phyloP scores from a whole-genome alignment of 2,113 vertebrate genomes.

The Larimichthys crocea region DNA sequence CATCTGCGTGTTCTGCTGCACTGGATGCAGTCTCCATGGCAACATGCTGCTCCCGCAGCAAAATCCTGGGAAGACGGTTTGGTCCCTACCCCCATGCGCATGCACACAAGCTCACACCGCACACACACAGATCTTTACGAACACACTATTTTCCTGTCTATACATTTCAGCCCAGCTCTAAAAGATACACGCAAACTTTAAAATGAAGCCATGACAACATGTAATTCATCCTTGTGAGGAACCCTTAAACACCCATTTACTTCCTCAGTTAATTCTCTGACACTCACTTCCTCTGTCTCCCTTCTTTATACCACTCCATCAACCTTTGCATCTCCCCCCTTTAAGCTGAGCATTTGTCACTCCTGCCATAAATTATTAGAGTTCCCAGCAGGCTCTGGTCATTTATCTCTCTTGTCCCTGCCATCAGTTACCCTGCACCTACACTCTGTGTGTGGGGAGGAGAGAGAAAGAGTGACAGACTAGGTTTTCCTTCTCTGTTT shows the following conservation, averaged over 20 bases:
- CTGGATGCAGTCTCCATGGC: conserved; percentile 86
- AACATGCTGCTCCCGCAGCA: conserved; percentile 82
- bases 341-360: conserved; percentile 13
- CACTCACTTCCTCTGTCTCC: not conserved
- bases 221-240: not conserved
- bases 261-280: not conserved
- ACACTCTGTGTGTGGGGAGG: not conserved
- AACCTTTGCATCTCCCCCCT: not conserved
- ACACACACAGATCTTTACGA: not conserved
- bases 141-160: not conserved
- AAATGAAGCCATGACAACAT: not conserved
- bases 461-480: not conserved
- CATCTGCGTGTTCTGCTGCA: conserved; percentile 81
- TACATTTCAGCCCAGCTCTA: not conserved
- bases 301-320: conserved; percentile 7
- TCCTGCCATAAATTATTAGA: conserved; percentile 11
- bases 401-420: conserved; percentile 14
- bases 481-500: conserved; percentile 1
- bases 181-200: not conserved
- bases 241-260: not conserved
- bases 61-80: conserved; percentile 72
- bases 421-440: conserved; percentile 16
- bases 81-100: conserved; percentile 62
- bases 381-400: conserved; percentile 18
- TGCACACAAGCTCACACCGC: conserved; percentile 22